Evolutionary conservation across 35 echinoderm and acorn worm species (phyloP).

Genomic region (Lytechinus variegatus): DNA sequence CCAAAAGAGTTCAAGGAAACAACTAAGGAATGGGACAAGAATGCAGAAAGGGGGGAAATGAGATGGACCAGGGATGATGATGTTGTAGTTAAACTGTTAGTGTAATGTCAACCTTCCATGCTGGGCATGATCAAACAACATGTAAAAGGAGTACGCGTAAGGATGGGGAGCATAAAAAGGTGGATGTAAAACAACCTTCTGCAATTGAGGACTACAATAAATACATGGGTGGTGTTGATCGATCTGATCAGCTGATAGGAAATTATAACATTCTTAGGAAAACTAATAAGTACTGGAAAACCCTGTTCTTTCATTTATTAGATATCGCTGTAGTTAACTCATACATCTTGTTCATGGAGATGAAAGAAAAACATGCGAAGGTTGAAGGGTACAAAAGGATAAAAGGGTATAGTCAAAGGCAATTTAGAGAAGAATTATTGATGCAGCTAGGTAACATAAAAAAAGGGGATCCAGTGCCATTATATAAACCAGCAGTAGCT

Average conservation of each 20-base stretch:
- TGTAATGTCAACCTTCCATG: background rate
- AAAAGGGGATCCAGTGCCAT: background rate
- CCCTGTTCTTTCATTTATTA: constrained; percentile 31
- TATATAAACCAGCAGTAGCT: background rate
- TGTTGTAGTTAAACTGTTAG: too few species aligned
- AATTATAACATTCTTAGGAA: constrained; percentile 46
- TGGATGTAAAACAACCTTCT: background rate
- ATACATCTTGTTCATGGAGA: constrained; percentile 18
- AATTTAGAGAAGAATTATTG: background rate
- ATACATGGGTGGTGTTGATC: constrained; percentile 51
- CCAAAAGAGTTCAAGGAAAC: too few species aligned
- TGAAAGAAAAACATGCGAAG: background rate
- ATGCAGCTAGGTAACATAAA: background rate
- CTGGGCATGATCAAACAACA: background rate
- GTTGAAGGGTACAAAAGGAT: background rate
- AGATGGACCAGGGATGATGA: background rate
- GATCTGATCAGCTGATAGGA: constrained; percentile 37
- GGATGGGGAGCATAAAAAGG: background rate
- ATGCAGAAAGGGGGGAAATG: constrained; percentile 2
- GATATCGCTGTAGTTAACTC: constrained; percentile 41
- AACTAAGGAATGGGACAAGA: too few species aligned
- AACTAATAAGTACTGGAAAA: constrained; percentile 51
- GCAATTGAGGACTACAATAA: constrained; percentile 34
- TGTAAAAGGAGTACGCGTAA: background rate
- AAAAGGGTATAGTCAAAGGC: background rate